Evolutionary conservation across 2,888 invertebrate species (phyloP).

Genomic region (Thyatira batis): DNA sequence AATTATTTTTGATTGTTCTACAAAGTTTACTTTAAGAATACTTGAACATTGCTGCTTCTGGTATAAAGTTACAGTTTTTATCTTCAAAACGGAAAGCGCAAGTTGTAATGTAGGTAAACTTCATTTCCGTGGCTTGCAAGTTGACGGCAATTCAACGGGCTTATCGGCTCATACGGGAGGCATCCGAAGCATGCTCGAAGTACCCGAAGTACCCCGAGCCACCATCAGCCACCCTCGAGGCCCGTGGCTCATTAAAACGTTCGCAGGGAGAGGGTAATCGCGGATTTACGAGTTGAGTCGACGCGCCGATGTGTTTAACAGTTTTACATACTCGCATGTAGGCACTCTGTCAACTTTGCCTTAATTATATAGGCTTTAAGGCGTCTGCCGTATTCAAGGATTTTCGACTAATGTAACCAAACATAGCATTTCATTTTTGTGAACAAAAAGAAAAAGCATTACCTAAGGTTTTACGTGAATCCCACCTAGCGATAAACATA

Average conservation of each 20-base stretch:
- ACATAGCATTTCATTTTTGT: neutral
- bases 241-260: conserved; percentile 50
- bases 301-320: conserved; percentile 13
- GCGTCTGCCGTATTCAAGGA: conserved; percentile 8
- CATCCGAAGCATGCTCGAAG: neutral
- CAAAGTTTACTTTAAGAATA: too few relatives aligned
- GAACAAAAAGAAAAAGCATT: neutral
- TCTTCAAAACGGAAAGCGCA: conserved; percentile 14
- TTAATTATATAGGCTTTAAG: conserved; percentile 23
- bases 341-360: conserved; percentile 24
- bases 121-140: conserved; percentile 34
- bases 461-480: too few relatives aligned
- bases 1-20: too few relatives aligned
- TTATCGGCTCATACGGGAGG: conserved; percentile 42
- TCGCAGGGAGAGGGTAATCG: conserved; percentile 44
- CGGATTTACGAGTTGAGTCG: conserved; percentile 45
- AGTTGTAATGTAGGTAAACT: conserved; percentile 17
- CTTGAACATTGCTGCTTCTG: too few relatives aligned
- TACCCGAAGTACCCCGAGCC: conserved; percentile 6
- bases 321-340: conserved; percentile 4
- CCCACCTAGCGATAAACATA: too few relatives aligned
- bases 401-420: neutral
- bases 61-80: too few relatives aligned
- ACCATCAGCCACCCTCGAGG: conserved; percentile 22
- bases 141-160: conserved; percentile 45